phyloP scores from a whole-genome alignment of 37 sponge, comb jelly and placozoan genomes.

The Geodia barretti region DNA sequence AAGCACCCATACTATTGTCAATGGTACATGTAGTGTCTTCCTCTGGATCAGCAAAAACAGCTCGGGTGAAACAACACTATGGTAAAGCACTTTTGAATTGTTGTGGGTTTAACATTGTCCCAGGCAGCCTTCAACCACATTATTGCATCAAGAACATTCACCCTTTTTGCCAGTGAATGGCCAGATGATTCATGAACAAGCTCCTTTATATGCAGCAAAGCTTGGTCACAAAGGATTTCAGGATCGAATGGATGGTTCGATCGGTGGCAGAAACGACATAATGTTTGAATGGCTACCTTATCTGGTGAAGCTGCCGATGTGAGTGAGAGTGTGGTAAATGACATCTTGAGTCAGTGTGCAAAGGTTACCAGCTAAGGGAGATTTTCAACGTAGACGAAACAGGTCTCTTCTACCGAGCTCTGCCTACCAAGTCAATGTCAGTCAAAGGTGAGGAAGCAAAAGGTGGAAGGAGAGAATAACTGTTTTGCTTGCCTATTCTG shows the following conservation, averaged over 20 bases:
- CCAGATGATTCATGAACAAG: no score
- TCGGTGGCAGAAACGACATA: constrained; percentile 18
- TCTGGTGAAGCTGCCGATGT: constrained; percentile 43
- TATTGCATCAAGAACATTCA: no score
- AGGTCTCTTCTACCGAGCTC: constrained; percentile 42
- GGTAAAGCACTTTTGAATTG: no score
- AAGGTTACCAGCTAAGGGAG: constrained; percentile 25
- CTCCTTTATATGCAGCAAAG: no score
- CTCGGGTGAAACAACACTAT: no score
- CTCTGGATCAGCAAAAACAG: no score
- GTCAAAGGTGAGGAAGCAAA: constrained; percentile 16
- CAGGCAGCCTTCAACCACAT: no score
- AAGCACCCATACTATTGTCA: no score
- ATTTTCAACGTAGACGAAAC: constrained; percentile 48
- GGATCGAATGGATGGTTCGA: constrained; percentile 42
- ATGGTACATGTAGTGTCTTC: no score
- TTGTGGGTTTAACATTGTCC: no score
- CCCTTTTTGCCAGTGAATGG: no score
- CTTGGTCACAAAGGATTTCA: no score
- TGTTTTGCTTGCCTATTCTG: constrained; percentile 23
- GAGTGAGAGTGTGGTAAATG: background rate
- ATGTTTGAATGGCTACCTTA: background rate
- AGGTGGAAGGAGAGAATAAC: constrained; percentile 36
- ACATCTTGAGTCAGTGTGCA: background rate
- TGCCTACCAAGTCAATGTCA: constrained; percentile 29